phyloP scores from a whole-genome alignment of 2,888 invertebrate species.

The Rhagium mordax region DNA sequence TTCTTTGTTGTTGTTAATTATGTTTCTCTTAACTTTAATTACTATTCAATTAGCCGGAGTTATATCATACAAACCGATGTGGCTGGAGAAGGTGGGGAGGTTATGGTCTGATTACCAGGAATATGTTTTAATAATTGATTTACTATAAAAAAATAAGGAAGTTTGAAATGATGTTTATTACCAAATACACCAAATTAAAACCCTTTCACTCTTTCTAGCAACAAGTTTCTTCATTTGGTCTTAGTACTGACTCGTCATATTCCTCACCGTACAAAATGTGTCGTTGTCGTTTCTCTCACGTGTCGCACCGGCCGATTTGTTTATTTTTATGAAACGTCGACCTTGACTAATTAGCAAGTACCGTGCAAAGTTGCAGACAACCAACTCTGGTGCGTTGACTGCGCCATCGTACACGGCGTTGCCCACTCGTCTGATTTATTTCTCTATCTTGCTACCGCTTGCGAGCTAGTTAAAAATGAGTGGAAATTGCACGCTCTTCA shows the following conservation, averaged over 20 bases:
- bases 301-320: slow-evolving; percentile 24
- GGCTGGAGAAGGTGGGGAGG: no score
- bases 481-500: neutral
- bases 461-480: neutral
- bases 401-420: neutral
- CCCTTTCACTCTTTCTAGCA: no score
- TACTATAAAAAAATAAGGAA: no score
- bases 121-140: no score
- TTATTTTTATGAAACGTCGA: slow-evolving; percentile 19
- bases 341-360: slow-evolving; percentile 27
- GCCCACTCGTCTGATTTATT: slow-evolving; percentile 21
- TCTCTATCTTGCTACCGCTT: slow-evolving; percentile 10
- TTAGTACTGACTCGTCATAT: no score
- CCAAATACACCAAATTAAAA: no score
- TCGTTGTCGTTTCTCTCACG: slow-evolving; percentile 1
- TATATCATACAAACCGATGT: neutral
- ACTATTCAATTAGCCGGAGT: neutral
- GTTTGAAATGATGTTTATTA: no score
- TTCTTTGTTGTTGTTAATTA: neutral
- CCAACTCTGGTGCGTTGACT: slow-evolving; percentile 14
- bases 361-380: slow-evolving; percentile 2
- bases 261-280: no score
- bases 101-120: no score
- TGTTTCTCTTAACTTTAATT: neutral
- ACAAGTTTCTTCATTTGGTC: no score